These are phyloP conservation scores for Poecile montanus DNA, from an alignment of 2,797 vertebrate species.

Conservation along the genomic window DNA sequence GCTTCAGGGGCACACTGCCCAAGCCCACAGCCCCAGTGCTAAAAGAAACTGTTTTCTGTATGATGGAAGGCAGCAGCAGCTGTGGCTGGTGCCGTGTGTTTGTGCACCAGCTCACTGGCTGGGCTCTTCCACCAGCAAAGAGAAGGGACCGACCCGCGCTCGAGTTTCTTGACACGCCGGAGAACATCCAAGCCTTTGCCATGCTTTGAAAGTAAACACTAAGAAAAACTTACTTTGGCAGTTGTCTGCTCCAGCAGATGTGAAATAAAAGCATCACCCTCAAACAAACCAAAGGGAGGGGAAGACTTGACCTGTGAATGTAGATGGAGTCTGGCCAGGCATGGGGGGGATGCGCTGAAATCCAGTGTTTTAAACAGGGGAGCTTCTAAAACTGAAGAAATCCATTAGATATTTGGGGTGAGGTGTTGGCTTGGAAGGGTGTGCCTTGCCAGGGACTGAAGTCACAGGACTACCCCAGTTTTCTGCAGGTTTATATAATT, in stretches of 20 bases:
- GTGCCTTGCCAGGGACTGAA: background rate
- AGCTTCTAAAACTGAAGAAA: background rate
- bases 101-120: background rate
- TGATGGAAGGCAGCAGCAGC: background rate
- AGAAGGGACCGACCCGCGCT: background rate
- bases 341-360: background rate
- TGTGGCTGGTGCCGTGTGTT: background rate
- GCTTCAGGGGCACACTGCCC: background rate
- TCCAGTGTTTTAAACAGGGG: too few relatives aligned
- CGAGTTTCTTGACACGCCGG: rapidly evolving
- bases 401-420: background rate
- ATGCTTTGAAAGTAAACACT: background rate
- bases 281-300: background rate
- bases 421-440: background rate
- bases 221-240: background rate
- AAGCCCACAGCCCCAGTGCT: background rate
- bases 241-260: rapidly evolving
- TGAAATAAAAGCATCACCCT: background rate
- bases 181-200: background rate
- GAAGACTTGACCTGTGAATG: background rate
- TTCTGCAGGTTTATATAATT: background rate
- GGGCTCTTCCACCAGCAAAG: rapidly evolving
- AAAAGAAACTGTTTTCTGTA: background rate
- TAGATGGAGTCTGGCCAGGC: background rate
- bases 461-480: background rate